A percentile compares a stretch with the other conserved stretches of the same genome.
Evolutionary conservation across 2,113 vertebrate species (phyloP).

Genomic region (Oceanites oceanicus): DNA sequence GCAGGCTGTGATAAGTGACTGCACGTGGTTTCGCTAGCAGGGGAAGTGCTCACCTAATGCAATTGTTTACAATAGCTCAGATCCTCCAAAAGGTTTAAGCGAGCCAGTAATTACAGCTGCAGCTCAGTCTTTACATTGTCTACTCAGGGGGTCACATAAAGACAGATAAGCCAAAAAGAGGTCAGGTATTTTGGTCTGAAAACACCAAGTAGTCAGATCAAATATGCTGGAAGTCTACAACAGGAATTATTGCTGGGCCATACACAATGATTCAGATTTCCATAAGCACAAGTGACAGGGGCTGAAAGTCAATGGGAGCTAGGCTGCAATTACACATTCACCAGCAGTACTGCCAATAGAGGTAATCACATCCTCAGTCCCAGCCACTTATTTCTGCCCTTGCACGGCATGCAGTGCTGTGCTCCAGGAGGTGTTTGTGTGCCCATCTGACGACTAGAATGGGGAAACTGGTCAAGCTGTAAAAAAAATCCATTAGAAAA

Average conservation of each 20-base stretch:
- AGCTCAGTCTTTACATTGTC: background rate
- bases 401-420: fast-evolving
- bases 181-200: background rate
- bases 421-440: background rate
- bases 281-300: background rate
- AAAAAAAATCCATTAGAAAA: background rate
- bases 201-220: background rate
- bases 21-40: background rate
- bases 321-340: background rate
- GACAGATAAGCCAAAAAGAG: background rate
- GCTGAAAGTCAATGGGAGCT: background rate
- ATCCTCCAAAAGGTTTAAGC: background rate
- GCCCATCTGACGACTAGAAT: background rate
- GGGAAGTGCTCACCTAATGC: background rate
- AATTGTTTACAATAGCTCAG: background rate
- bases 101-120: background rate
- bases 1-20: background rate
- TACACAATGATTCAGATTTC: background rate
- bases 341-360: background rate
- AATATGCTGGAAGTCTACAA: background rate
- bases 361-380: background rate
- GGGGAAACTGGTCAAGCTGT: background rate
- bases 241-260: background rate
- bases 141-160: background rate
- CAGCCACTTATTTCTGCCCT: background rate